phyloP scores from a whole-genome alignment of 2,888 invertebrate species.

The Drosophila paucipuncta region DNA sequence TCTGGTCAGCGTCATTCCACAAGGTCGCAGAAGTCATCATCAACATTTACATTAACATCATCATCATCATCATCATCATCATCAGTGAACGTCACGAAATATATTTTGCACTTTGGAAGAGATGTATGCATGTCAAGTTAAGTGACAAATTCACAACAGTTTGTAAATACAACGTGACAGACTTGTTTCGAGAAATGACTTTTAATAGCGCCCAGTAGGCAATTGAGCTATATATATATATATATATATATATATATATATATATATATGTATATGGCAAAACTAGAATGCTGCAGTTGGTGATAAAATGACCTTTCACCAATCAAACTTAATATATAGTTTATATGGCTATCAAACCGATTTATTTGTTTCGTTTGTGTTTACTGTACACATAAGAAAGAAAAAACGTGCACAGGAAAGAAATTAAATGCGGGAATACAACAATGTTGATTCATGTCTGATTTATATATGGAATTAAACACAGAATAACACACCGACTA shows the following conservation, averaged over 20 bases:
- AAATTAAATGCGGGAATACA: not conserved
- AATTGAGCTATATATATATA: constrained; percentile 1
- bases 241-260: not conserved
- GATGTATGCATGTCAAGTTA: constrained; percentile 15
- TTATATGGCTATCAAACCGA: not conserved
- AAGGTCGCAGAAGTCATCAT: constrained; percentile 36
- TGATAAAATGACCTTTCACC: constrained; percentile 6
- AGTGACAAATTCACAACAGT: constrained; percentile 14
- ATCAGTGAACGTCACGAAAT: not conserved
- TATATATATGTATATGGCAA: not conserved
- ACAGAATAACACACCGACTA: not conserved
- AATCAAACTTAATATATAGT: not conserved
- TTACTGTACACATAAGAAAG: not conserved
- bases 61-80: constrained; percentile 5
- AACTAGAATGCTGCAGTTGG: not conserved
- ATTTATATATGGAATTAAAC: not conserved
- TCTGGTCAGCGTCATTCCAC: constrained; percentile 23
- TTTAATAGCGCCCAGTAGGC: constrained; percentile 6
- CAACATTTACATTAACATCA: constrained; percentile 5
- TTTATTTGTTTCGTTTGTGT: not conserved
- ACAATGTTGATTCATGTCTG: not conserved
- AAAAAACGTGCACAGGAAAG: not conserved
- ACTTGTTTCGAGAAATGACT: constrained; percentile 12
- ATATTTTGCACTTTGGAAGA: constrained; percentile 8
- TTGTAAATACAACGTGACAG: constrained; percentile 20